Percentiles rank a stretch among this genome's conserved stretches.
These are phyloP conservation scores for Charadrius vociferus DNA, from an alignment of 2,113 vertebrate species.

Conservation along the genomic window DNA sequence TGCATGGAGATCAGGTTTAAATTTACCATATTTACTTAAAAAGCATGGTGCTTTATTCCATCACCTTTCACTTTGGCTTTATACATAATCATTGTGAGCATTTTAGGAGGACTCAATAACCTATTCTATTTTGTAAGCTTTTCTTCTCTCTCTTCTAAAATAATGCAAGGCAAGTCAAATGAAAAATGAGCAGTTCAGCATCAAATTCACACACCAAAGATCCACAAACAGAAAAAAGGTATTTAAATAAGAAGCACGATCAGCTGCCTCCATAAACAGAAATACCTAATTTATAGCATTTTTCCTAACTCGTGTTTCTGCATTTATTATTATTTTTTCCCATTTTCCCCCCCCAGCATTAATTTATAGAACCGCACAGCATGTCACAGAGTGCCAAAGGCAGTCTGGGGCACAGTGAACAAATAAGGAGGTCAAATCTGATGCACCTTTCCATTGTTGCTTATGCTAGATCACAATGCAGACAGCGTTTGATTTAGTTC, in stretches of 20 bases:
- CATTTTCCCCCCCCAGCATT: fast-evolving
- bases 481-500: neutral
- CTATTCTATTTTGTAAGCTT: neutral
- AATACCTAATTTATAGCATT: neutral
- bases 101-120: neutral
- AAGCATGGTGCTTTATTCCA: neutral
- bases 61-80: neutral
- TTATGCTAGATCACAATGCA: neutral
- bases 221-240: neutral
- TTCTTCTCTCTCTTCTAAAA: neutral
- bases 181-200: neutral
- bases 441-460: neutral
- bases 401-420: neutral
- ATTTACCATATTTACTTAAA: neutral
- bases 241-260: neutral
- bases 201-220: neutral
- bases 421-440: neutral
- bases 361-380: neutral
- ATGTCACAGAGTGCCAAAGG: fast-evolving
- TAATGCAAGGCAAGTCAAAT: neutral
- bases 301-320: neutral
- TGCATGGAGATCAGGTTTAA: neutral
- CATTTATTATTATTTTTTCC: neutral
- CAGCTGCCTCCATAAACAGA: neutral
- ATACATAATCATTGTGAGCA: neutral